Base-by-base conservation (phyloP, 1,140 invertebrate genomes). In the Pygmarrhopalites habei region DNA sequence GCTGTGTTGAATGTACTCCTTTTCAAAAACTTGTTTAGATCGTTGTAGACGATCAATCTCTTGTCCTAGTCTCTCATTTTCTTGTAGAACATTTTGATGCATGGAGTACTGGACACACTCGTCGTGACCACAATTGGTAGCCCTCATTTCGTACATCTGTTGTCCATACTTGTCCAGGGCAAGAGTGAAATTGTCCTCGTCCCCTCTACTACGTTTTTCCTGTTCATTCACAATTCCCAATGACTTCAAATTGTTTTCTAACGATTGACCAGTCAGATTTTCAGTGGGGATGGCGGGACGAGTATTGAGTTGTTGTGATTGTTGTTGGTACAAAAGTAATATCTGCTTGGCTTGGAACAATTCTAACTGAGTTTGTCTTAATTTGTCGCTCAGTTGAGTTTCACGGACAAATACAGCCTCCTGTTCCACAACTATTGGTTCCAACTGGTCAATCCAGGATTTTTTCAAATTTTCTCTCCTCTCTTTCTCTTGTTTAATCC, bases 391-490 rank as follows among this genome's bases (percentile, higher is more conserved):
- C 12, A 59, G 26, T 47, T 64, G 62, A 28, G 44, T 41, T 25
- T 64, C 56, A 1, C 55, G 56, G 3, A 43, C n/a, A 14, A 64
- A 1, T 15, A 58, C 17, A 25, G 19, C 32, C 29, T 64, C 62
- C 21, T 47, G 41, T n/a, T 64, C 62, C 2, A 41, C 56, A 41
- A 44, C 25, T 2, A 58, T 30, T 2, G 44, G 26, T 1, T 49
- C 19, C 2, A 64, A 23, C 41, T 64, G 57, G 12, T 28, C 23
- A 12, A 35, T 7, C 43, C 29, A 58, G 5, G 1, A 49, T 26
- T 2, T 49, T 4, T 51, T 57, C 30, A 41, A 29, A 5, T 10
- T 19, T 2, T 51, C 44, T 26, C 26, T 43, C n/a, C 46, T 57
- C 29, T 28, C 12, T 26, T 49, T 32, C 39, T 57, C 55, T 21